These are phyloP conservation scores for Empis livida DNA, from an alignment of 2,888 invertebrate species.

Conservation along the genomic window DNA sequence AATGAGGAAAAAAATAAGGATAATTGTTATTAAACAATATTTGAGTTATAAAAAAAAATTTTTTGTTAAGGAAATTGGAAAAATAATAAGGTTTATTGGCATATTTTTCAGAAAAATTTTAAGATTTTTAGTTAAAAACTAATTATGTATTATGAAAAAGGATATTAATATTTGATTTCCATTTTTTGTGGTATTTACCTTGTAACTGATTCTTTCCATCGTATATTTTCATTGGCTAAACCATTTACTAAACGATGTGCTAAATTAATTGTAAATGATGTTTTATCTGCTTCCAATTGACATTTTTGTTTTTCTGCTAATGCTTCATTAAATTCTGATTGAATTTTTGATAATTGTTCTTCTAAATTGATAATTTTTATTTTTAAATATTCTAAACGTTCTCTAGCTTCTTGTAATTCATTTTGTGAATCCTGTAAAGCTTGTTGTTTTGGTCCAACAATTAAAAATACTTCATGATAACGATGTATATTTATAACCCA, in stretches of 20 bases:
- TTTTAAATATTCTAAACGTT: slow-evolving; percentile 64
- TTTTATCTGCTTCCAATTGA: slow-evolving; percentile 85
- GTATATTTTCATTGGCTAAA: slow-evolving; percentile 74
- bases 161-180: no score
- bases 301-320: slow-evolving; percentile 78
- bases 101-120: no score
- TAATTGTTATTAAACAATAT: no score
- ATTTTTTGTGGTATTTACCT: slow-evolving; percentile 26
- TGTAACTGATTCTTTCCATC: slow-evolving; percentile 32
- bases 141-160: no score
- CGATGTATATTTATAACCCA: slow-evolving; percentile 89
- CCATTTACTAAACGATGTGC: slow-evolving; percentile 90
- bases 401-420: slow-evolving; percentile 69
- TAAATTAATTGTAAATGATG: slow-evolving; percentile 75
- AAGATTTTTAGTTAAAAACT: no score
- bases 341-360: slow-evolving; percentile 58
- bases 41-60: no score
- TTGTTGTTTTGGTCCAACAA: slow-evolving; percentile 83
- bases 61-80: no score
- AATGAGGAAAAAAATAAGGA: no score
- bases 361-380: slow-evolving; percentile 54
- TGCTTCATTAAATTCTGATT: slow-evolving; percentile 77
- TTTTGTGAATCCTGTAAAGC: slow-evolving; percentile 79
- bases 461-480: slow-evolving; percentile 81
- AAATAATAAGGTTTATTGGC: no score